These are phyloP conservation scores for Lucilia cuprina DNA, from an alignment of 1,140 invertebrate genomes.

Conservation along the genomic window DNA sequence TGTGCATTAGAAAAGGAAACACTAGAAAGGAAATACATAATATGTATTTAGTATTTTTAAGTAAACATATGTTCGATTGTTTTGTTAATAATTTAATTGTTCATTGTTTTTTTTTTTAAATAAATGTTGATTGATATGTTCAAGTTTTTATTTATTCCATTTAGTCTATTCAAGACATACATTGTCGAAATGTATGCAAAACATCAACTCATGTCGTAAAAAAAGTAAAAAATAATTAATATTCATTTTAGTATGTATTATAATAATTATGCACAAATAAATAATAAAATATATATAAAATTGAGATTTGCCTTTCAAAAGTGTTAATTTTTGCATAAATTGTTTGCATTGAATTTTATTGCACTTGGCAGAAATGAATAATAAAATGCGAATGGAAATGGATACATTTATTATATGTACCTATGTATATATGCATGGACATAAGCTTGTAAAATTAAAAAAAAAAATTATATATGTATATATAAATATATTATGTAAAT, in stretches of 20 bases:
- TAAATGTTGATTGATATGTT: conserved; percentile 22
- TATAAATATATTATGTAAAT: no score
- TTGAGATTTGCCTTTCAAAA: no score
- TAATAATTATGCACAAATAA: no score
- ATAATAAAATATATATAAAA: no score
- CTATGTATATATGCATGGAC: no score
- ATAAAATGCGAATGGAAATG: not conserved
- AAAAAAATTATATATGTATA: no score
- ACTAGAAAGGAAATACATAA: not conserved
- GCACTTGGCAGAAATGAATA: no score
- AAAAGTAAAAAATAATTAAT: no score
- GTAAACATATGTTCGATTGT: not conserved
- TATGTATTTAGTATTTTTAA: not conserved
- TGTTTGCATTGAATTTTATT: no score
- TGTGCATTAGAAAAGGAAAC: not conserved
- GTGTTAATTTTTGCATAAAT: no score
- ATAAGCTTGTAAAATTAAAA: no score
- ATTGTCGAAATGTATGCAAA: conserved; percentile 22
- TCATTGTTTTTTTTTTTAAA: conserved; percentile 41
- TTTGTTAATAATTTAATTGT: conserved; percentile 44
- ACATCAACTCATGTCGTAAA: not conserved
- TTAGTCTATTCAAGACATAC: conserved; percentile 41
- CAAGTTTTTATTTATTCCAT: conserved; percentile 34
- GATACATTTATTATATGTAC: not conserved
- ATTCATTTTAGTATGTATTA: no score